Conservation (phyloP, 2,797 vertebrate species). For the Odontamblyopus lacepedii region DNA sequence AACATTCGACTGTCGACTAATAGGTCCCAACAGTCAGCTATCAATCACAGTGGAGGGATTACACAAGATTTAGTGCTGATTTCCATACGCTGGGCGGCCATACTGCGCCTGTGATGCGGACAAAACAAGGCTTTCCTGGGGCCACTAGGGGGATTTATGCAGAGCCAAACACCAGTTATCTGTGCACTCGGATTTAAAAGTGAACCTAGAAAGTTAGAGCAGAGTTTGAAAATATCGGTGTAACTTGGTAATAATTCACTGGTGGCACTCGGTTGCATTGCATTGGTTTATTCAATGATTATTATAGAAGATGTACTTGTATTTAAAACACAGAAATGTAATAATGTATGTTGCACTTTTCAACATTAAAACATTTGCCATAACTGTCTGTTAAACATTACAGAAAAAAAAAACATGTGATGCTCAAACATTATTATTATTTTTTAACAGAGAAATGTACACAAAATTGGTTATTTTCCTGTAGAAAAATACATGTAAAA, state of each 20-base stretch:
- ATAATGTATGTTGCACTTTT: no score
- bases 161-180: background rate
- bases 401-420: no score
- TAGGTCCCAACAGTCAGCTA: conserved; percentile 32
- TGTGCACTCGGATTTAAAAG: conserved; percentile 3
- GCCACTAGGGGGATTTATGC: conserved; percentile 13
- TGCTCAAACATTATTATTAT: no score
- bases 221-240: background rate
- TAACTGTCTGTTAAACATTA: no score
- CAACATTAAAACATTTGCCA: no score
- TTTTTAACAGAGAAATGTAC: no score
- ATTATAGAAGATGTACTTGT: no score
- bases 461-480: no score
- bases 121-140: conserved; percentile 21
- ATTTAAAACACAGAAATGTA: no score
- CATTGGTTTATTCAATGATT: no score
- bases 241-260: background rate
- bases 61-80: conserved; percentile 48
- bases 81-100: conserved; percentile 33
- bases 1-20: conserved; percentile 35
- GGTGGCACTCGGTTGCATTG: no score
- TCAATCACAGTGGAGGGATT: conserved; percentile 51
- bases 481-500: no score
- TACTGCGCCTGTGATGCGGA: conserved; percentile 10
- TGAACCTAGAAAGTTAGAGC: conserved; percentile 6